These are phyloP conservation scores for Sisor rabdophorus DNA, from an alignment of 2,113 vertebrate genomes.

Conservation along the genomic window DNA sequence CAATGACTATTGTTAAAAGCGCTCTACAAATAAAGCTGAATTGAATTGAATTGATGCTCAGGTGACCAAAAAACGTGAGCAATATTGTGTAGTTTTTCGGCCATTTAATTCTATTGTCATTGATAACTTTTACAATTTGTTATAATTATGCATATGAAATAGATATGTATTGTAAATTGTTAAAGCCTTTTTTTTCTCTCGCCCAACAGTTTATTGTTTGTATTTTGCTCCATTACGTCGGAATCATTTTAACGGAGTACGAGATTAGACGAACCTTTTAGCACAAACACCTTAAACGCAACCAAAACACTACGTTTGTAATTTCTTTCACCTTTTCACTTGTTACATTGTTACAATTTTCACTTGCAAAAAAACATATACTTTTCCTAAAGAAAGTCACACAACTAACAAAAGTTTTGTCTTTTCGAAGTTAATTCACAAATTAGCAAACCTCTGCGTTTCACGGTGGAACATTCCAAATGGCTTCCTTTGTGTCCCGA, in stretches of 20 bases:
- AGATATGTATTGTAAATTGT: background rate
- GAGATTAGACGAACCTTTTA: background rate
- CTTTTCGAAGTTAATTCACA: background rate
- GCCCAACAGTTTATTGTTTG: background rate
- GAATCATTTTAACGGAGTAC: background rate
- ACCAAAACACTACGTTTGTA: background rate
- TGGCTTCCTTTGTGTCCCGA: conserved; percentile 1
- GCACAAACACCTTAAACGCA: background rate
- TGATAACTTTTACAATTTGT: too few species aligned
- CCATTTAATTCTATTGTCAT: too few species aligned
- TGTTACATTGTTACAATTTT: too few species aligned
- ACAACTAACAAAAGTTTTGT: background rate
- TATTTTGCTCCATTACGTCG: background rate
- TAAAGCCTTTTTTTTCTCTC: background rate
- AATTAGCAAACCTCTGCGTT: background rate
- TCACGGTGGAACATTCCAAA: conserved; percentile 10
- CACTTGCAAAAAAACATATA: background rate
- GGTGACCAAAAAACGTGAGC: too few species aligned
- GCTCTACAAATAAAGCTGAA: too few species aligned
- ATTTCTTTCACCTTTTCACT: background rate
- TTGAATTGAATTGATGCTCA: too few species aligned
- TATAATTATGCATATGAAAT: too few species aligned
- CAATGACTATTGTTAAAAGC: too few species aligned
- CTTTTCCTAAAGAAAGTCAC: background rate
- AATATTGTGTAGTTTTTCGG: too few species aligned